Evolutionary conservation across 2,888 invertebrate species (phyloP), one percentile per base, ranked within the genome.

Genomic region (Thecophora atra): DNA sequence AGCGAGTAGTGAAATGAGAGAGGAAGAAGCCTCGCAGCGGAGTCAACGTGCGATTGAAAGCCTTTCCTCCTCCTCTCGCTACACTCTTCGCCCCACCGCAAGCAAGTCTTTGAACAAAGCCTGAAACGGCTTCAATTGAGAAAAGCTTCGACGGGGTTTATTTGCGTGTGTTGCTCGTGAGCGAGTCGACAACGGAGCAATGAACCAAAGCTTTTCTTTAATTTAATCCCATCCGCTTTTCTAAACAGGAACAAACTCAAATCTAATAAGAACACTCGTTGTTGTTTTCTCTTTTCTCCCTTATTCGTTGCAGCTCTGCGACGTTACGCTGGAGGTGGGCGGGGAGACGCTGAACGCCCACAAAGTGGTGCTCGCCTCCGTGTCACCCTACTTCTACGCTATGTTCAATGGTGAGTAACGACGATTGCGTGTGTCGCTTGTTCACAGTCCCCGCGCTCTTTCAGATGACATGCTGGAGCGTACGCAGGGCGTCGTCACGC

Each of bases 381-480:
- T 91, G 81, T 92, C 91, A 83, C 91, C 93, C 26, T 93, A 93
- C 85, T 93, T 93, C 87, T 91, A 91, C 86, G 93, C 93, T 75
- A 87, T 90, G 87, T 87, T 87, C 76, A 87, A 86, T 79, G 87
- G 87, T 87, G 80, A 84, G 84, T 79, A 52, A n/a, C 24, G 42
- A 21, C 30, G 21, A 28, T 58, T 26, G 17, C 26, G 58, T 15
- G 26, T 24, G 28, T 15, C 26, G n/a, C n/a, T n/a, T n/a, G n/a
- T n/a, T n/a, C n/a, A n/a, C n/a, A n/a, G n/a, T n/a, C n/a, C 8
- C 26, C 19, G 24, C 28, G 71, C 65, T 56, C 69, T 64, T 64
- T 6, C 73, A 87, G 87, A 87, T 77, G 87, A 87, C 74, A 87
- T 87, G 87, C 77, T 86, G 66, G 87, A 87, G 76, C 84, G 87